These are phyloP conservation scores for Lasioglossum figueresi DNA, from an alignment of 2,888 invertebrate species.

Conservation along the genomic window DNA sequence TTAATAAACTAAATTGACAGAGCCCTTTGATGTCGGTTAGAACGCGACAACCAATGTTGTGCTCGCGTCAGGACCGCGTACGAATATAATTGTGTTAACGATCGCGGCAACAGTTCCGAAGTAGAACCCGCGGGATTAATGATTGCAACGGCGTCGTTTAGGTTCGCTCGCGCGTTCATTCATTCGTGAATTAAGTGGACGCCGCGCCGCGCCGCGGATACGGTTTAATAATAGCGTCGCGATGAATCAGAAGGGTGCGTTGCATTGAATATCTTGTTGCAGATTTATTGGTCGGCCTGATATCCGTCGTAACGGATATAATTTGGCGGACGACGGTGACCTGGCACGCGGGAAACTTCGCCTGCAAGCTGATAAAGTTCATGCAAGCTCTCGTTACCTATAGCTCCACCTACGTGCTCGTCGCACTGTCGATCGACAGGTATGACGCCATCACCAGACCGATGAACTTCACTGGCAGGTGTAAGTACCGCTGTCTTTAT, in stretches of 20 bases:
- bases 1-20: not conserved
- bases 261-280: constrained; percentile 80
- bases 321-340: constrained; percentile 94
- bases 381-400: constrained; percentile 94
- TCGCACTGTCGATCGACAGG: constrained; percentile 95
- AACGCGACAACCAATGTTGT: not conserved
- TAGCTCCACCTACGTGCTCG: constrained; percentile 96
- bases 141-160: not conserved
- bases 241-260: constrained; percentile 24
- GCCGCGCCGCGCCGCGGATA: not conserved
- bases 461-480: constrained; percentile 97
- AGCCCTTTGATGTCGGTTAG: not conserved
- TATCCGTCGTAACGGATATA: constrained; percentile 95
- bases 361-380: constrained; percentile 94
- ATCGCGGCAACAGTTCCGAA: not conserved
- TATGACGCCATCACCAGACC: constrained; percentile 97
- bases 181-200: constrained; percentile 32
- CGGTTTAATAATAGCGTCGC: constrained; percentile 46
- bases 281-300: constrained; percentile 95
- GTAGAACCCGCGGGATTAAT: not conserved
- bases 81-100: not conserved
- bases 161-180: constrained; percentile 20
- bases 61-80: not conserved
- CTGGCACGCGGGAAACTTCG: constrained; percentile 95
- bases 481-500: constrained; percentile 87